These are phyloP conservation scores for Myanophis thanlyinensis DNA, from an alignment of 2,113 vertebrate genomes.

Conservation along the genomic window DNA sequence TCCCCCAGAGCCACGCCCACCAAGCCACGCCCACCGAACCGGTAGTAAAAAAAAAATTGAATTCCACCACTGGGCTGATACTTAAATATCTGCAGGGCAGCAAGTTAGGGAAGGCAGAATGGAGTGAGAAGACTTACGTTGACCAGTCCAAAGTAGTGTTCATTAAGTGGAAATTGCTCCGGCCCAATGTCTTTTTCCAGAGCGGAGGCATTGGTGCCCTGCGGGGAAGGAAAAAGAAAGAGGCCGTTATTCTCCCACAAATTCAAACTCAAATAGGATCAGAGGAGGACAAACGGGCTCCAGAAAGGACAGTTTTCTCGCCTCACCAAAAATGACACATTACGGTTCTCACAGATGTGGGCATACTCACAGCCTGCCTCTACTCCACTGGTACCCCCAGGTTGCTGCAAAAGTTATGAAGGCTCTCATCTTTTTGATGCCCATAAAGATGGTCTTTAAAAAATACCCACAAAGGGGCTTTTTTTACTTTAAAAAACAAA, in stretches of 20 bases:
- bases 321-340: background rate
- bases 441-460: background rate
- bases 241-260: background rate
- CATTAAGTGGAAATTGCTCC: conserved; percentile 99
- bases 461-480: background rate
- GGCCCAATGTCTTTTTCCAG: conserved; percentile 99
- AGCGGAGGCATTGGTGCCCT: conserved; percentile 99
- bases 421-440: background rate
- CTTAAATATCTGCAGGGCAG: background rate
- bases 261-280: conserved; percentile 11
- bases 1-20: too few relatives aligned
- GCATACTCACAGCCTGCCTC: background rate
- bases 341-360: background rate
- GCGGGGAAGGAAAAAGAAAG: background rate
- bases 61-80: too few relatives aligned
- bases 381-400: background rate
- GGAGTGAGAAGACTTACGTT: conserved; percentile 83
- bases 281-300: background rate
- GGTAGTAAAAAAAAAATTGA: too few relatives aligned
- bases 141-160: conserved; percentile 99
- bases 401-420: background rate
- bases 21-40: too few relatives aligned
- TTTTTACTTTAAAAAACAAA: too few relatives aligned
- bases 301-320: background rate
- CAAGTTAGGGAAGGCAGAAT: background rate